These are phyloP conservation scores for Caenorhabditis remanei DNA, from an alignment of 1,140 invertebrate genomes.

Conservation along the genomic window DNA sequence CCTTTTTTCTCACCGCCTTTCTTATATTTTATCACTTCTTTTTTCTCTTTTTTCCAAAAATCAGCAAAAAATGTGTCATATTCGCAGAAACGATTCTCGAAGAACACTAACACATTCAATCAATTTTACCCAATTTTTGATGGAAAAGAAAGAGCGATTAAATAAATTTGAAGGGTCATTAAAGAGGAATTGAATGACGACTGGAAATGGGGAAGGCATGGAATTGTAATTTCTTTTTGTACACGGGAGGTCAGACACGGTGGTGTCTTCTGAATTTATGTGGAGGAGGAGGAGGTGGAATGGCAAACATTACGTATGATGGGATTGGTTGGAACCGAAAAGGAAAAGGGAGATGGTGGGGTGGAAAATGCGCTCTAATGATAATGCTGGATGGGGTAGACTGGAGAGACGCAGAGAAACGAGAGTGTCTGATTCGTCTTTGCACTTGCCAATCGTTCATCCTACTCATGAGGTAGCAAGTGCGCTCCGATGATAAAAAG, in stretches of 20 bases:
- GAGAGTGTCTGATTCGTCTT: no score
- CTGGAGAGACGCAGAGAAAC: no score
- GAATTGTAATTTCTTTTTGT: neutral
- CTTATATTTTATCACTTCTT: no score
- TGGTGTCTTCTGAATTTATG: neutral
- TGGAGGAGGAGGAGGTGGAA: neutral
- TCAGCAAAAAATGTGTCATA: neutral
- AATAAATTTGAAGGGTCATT: conserved; percentile 47
- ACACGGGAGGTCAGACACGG: conserved; percentile 1
- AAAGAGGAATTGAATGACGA: conserved; percentile 9
- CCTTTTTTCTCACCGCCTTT: conserved; percentile 6
- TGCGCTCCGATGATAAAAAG: no score
- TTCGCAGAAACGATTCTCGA: neutral
- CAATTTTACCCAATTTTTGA: neutral
- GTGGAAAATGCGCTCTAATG: neutral
- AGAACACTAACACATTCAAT: neutral
- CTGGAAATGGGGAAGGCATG: neutral
- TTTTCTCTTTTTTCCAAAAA: no score
- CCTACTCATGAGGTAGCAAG: no score
- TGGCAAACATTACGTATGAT: neutral
- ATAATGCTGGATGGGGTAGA: no score
- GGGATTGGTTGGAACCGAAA: neutral
- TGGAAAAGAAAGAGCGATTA: neutral
- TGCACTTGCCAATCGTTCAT: no score
- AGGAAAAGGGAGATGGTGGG: no score